Conservation (phyloP, 92 coral and sea anemone genomes). For the Scolanthus callimorphus region DNA sequence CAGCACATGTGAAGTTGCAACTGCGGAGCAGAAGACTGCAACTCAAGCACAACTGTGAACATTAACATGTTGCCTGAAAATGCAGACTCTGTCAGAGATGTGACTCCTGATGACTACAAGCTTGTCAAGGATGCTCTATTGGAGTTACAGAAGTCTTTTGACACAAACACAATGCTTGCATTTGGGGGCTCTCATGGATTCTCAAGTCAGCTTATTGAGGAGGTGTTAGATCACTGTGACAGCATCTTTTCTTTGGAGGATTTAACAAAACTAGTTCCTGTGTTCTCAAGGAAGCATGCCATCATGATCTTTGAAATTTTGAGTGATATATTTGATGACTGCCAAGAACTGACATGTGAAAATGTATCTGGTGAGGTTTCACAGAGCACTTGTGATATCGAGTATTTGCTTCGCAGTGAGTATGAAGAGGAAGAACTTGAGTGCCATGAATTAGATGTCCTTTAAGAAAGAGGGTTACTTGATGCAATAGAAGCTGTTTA, state of each 20-base stretch:
- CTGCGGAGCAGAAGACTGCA: constrained; percentile 1
- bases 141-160: background rate
- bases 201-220: constrained; percentile 1
- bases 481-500: too few species aligned
- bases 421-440: too few species aligned
- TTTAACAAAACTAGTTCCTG: background rate
- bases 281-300: constrained; percentile 4
- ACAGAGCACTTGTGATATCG: too few species aligned
- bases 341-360: too few species aligned
- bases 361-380: too few species aligned
- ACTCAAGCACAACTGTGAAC: background rate
- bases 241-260: background rate
- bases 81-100: background rate
- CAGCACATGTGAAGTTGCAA: too few species aligned
- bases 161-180: background rate
- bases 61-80: background rate
- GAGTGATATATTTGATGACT: too few species aligned
- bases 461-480: too few species aligned
- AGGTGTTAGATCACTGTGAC: background rate
- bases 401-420: too few species aligned
- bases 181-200: background rate
- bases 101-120: background rate
- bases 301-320: too few species aligned
- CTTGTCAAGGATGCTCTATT: background rate
- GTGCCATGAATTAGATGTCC: too few species aligned